Percentiles rank a stretch among this genome's conserved stretches.
Conservation (phyloP, 1,140 invertebrate species). For the Ceratina japonica region DNA sequence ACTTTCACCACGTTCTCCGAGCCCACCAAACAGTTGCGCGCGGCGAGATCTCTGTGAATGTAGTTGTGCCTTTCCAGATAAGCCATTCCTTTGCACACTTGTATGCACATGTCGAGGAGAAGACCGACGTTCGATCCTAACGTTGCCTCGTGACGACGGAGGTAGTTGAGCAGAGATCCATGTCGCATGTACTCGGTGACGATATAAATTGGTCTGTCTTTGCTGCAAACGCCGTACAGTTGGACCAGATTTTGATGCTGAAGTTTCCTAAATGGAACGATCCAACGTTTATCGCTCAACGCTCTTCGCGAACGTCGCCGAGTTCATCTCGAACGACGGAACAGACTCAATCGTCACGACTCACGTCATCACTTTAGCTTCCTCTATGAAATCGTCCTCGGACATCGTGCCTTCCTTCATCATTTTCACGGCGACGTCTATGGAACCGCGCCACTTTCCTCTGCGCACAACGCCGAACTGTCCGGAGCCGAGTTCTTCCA, state of each 20-base stretch:
- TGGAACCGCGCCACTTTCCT: slow-evolving; percentile 92
- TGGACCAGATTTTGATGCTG: slow-evolving; percentile 97
- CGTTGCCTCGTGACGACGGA: slow-evolving; percentile 89
- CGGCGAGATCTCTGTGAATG: slow-evolving; percentile 97
- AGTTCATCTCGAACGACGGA: neutral
- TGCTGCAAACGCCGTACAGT: slow-evolving; percentile 96
- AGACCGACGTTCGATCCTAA: slow-evolving; percentile 89
- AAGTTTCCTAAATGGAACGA: slow-evolving; percentile 85
- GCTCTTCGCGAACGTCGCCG: neutral
- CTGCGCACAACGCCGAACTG: slow-evolving; percentile 96
- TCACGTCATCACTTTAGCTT: slow-evolving; percentile 97
- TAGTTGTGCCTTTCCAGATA: slow-evolving; percentile 97
- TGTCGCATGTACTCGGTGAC: slow-evolving; percentile 98
- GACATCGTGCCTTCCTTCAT: slow-evolving; percentile 98
- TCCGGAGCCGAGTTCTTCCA: slow-evolving; percentile 95
- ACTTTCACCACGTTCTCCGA: slow-evolving; percentile 97
- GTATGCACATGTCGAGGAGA: slow-evolving; percentile 95
- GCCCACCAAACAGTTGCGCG: slow-evolving; percentile 96
- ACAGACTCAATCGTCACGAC: slow-evolving; percentile 65
- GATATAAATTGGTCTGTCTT: slow-evolving; percentile 96
- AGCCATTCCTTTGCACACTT: slow-evolving; percentile 97
- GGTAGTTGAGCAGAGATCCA: slow-evolving; percentile 94
- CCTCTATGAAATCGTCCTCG: slow-evolving; percentile 97
- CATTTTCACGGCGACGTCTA: slow-evolving; percentile 97
- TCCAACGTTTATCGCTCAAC: neutral